Base-by-base conservation (phyloP, 2,888 invertebrate species). In the Rhagium mordax region DNA sequence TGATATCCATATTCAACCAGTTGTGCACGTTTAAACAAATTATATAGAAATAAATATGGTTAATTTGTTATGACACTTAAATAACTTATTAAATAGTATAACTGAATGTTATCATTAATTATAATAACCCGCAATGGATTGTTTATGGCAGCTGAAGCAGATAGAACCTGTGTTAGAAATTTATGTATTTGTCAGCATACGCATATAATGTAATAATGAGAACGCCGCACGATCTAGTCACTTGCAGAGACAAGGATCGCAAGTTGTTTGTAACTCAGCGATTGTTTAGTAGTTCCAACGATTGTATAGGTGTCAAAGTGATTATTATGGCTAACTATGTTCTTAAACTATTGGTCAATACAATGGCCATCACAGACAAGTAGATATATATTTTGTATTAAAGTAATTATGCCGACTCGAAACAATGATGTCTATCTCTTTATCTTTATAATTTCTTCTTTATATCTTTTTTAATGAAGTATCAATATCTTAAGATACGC, bases 161-260 rank as follows among this genome's bases (percentile, higher is more conserved):
- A 59, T 59, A 29, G 8, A 59, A 59, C 27, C 59, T 15, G 15
- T 61, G 8, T 16, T 16, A 61, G 33, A 33, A 6, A 80, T 79
- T 79, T 81, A 79, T 81, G 78, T 79, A 79, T 77, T 79, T 80
- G 79, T 80, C 81, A 80, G 74, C 78, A 59, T 33, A 29, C 18
- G 71, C 48, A 68, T 76, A 80, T 76, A 81, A 80, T 81, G 79
- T 82, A 81, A 78, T 81, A 82, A 82, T 81, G 79, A 79, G 80
- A 76, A 78, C 74, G 77, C 76, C 73, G 78, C 80, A 80, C 80
- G 81, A 79, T 78, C 78, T 74, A 70, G 69, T 74, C 81, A 41
- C 41, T 41, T 41, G 78, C 80, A 78, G 77, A 79, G 80, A 81
- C 81, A 80, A 78, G 78, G 72, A 75, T 79, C 72, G 74, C 68